These are phyloP conservation scores for Stichodactyla mertensii DNA, from an alignment of 64 coral and sea anemone species.

Conservation along the genomic window DNA sequence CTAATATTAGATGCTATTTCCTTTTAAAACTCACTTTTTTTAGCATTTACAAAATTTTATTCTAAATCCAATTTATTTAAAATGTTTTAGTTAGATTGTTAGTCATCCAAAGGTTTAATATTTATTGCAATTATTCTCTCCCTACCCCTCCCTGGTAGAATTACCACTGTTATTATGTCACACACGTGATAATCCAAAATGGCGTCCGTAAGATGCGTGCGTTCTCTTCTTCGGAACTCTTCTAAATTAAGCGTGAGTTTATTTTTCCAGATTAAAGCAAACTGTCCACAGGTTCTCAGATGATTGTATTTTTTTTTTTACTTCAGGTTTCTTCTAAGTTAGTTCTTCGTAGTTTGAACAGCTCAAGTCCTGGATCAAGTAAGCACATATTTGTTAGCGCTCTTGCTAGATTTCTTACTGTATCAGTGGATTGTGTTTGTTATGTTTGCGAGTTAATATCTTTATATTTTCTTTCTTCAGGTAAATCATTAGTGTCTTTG, in stretches of 20 bases:
- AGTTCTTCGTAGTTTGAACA: neutral
- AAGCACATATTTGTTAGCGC: neutral
- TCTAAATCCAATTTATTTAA: neutral
- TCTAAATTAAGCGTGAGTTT: conserved; percentile 11
- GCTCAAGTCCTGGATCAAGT: neutral
- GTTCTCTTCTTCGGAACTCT: conserved; percentile 37
- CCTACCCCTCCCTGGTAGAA: neutral
- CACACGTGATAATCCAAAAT: conserved; percentile 42
- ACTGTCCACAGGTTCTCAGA: neutral
- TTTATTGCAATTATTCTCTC: neutral
- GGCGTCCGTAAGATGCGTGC: conserved; percentile 53
- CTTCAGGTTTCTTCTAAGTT: conserved; percentile 35
- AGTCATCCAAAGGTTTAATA: neutral
- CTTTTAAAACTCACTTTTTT: neutral
- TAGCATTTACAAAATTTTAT: neutral
- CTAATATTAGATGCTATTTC: neutral
- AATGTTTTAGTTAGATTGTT: neutral
- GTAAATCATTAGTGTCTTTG: neutral
- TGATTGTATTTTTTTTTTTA: neutral
- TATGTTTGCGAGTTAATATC: neutral
- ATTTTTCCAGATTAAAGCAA: neutral
- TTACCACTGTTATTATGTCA: neutral
- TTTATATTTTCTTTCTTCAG: neutral
- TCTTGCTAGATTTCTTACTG: neutral
- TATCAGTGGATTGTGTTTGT: no score